Evolutionary conservation across 2,797 vertebrate species (phyloP).

Genomic region (Periparus ater): DNA sequence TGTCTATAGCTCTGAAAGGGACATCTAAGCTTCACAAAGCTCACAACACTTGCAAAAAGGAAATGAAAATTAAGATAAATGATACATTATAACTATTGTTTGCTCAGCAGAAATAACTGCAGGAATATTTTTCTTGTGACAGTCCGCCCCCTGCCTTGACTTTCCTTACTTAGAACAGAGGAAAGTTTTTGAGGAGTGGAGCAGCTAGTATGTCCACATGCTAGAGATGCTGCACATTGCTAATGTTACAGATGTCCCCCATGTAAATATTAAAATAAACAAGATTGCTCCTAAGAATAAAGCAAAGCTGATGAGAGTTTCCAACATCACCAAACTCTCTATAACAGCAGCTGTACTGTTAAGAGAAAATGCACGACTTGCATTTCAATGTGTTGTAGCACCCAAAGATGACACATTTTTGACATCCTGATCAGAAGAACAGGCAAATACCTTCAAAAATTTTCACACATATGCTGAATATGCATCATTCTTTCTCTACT

Average conservation of each 20-base stretch:
- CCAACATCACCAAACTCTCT: neutral
- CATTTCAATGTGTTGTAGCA: neutral
- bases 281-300: neutral
- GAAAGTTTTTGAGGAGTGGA: neutral
- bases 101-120: neutral
- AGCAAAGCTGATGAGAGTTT: neutral
- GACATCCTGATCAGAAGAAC: neutral
- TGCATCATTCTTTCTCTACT: neutral
- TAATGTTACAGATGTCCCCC: neutral
- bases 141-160: fast-evolving
- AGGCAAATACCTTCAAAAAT: neutral
- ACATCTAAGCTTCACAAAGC: neutral
- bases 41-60: neutral
- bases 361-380: neutral
- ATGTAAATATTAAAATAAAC: neutral
- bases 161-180: neutral
- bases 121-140: neutral
- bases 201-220: neutral
- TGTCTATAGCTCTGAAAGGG: neutral
- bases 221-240: neutral
- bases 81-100: neutral
- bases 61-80: neutral
- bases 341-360: neutral
- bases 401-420: neutral
- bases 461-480: neutral